Conservation (phyloP, 1,140 invertebrate species). For the Eciton burchellii region DNA sequence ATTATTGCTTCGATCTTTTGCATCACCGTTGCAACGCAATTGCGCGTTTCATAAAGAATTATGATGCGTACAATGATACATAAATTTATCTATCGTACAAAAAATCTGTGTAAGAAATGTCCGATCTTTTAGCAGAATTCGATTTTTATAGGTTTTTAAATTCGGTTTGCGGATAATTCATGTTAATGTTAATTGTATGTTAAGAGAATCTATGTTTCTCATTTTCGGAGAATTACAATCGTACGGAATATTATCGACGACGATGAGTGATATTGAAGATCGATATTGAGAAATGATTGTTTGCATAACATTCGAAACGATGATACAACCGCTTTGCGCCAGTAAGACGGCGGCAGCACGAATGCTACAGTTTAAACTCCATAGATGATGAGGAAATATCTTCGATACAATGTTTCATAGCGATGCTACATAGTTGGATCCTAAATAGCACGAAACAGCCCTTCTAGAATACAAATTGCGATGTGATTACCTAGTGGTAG, state of each 20-base stretch:
- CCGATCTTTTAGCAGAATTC: background rate
- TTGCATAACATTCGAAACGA: constrained; percentile 46
- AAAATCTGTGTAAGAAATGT: background rate
- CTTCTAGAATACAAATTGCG: constrained; percentile 29
- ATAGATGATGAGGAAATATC: constrained; percentile 65
- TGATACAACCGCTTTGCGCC: constrained; percentile 47
- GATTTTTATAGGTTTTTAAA: background rate
- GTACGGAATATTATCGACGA: background rate
- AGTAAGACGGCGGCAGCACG: constrained; percentile 68
- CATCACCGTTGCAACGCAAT: no score
- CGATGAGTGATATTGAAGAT: background rate
- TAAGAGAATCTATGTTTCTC: background rate
- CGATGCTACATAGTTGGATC: constrained; percentile 62
- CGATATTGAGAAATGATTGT: constrained; percentile 40
- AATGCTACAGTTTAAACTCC: constrained; percentile 70
- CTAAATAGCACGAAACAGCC: constrained; percentile 62
- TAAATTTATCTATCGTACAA: background rate
- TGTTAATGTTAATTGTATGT: background rate
- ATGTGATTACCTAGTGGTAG: constrained; percentile 42
- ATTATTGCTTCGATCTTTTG: background rate
- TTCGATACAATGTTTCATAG: constrained; percentile 57
- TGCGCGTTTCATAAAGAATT: no score
- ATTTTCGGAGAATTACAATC: background rate
- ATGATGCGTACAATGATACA: background rate
- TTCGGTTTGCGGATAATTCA: background rate